Evolutionary conservation across 2,888 invertebrate species (phyloP), one percentile per base, ranked within the genome.

Genomic region (Tetropium fuscum): DNA sequence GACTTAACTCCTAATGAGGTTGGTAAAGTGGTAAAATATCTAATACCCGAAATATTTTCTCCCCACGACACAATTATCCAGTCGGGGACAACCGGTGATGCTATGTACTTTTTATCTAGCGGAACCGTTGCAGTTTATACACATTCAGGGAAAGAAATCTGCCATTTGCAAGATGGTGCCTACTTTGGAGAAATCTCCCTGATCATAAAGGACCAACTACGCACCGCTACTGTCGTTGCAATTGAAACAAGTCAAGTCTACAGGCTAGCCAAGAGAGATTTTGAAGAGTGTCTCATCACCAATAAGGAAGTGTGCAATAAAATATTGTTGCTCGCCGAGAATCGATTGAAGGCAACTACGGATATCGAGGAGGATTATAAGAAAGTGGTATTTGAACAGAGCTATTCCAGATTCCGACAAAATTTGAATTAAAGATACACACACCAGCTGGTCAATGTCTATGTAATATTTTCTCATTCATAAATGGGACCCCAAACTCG

Each of bases 161-260:
- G 22, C 13, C 36, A 86, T 86, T 64, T 43, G 22, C 27, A 44
- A n/a, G 44, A 44, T 8, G 88, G 88, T 1, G 85, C 84, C 0
- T 83, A 87, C 71, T 88, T 88, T 68, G 88, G 89, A 0, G 88
- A 87, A 72, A 82, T 87, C 22, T 85, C 86, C 0, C 75, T 89
- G 27, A 72, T 89, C 19, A 81, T 85, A 69, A 83, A 84, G 43
- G 85, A 86, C 69, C 82, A 83, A 53, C 83, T 84, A 53, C 80
- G 87, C 30, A 81, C 84, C 0, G 85, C 85, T 0, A 86, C 85
- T 8, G 84, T 87, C 0, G 79, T 87, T 3, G 87, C 88, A 0
- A 81, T 87, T 8, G 87, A 87, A 66, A 84, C 85, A 27, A 86
- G 87, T 43, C 86, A 87, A 67, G 79, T 88, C n/a, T 88, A 86